These are phyloP conservation scores for Drosophila cyrtoloma DNA, from an alignment of 2,888 invertebrate genomes.

Conservation along the genomic window DNA sequence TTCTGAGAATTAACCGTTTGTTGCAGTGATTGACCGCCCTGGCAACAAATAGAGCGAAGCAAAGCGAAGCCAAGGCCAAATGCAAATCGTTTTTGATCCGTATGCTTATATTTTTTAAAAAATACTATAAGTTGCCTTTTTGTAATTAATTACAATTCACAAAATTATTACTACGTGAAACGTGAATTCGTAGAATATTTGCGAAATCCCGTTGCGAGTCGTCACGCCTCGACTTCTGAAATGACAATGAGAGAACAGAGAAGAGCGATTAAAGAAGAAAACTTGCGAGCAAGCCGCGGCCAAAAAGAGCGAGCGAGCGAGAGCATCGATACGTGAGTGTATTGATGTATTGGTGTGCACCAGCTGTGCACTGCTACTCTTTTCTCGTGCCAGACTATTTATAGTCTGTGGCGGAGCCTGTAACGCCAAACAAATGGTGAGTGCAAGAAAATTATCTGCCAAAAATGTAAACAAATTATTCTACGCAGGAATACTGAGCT, in stretches of 20 bases:
- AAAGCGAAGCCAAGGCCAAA: constrained; percentile 21
- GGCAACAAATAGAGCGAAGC: constrained; percentile 22
- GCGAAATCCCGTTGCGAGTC: constrained; percentile 19
- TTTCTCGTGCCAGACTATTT: not conserved
- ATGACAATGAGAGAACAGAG: constrained; percentile 25
- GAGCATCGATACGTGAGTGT: constrained; percentile 2
- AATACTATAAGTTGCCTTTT: constrained; percentile 19
- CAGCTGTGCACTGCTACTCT: constrained; percentile 23
- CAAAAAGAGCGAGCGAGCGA: constrained; percentile 6
- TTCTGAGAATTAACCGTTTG: constrained; percentile 56
- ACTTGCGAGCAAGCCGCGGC: constrained; percentile 13
- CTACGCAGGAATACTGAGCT: not conserved
- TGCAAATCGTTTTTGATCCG: constrained; percentile 19
- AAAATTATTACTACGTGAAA: constrained; percentile 47
- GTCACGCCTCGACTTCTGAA: constrained; percentile 37
- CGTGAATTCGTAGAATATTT: constrained; percentile 3
- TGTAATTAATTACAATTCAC: constrained; percentile 42
- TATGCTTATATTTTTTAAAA: constrained; percentile 3
- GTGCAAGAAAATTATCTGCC: not conserved
- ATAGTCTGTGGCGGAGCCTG: not conserved
- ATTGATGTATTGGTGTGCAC: constrained; percentile 11
- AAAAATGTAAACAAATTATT: not conserved
- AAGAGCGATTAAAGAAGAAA: constrained; percentile 32
- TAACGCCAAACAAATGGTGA: not conserved
- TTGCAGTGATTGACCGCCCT: constrained; percentile 28